Percentiles rank a stretch among this genome's conserved stretches.
Evolutionary conservation across 2,113 vertebrate genomes (phyloP).

Genomic region (Esox niger): DNA sequence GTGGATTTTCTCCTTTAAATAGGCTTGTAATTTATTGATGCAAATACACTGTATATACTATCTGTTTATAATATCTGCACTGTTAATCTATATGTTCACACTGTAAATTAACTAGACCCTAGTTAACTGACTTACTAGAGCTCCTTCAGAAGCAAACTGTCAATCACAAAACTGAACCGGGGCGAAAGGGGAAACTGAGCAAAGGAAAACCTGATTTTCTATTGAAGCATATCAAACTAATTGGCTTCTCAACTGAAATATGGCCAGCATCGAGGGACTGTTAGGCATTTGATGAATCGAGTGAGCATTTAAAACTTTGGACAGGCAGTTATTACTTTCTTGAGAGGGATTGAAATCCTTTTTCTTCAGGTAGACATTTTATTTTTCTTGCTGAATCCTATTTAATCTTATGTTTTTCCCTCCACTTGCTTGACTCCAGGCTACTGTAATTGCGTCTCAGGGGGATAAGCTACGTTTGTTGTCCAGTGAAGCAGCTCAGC

Average conservation of each 20-base stretch:
- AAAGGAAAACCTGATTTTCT: background rate
- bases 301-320: constrained; percentile 16
- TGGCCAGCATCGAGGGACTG: constrained; percentile 1
- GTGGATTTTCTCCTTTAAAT: too few species aligned
- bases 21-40: too few species aligned
- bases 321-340: constrained; percentile 16
- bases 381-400: constrained; percentile 25
- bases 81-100: too few species aligned
- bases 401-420: constrained; percentile 35
- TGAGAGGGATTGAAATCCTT: constrained; percentile 31
- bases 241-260: background rate
- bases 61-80: too few species aligned
- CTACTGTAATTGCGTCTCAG: constrained; percentile 59
- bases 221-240: background rate
- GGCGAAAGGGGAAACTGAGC: background rate
- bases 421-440: constrained; percentile 24
- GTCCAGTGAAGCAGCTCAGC: constrained; percentile 39
- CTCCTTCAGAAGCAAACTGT: background rate
- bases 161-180: too few species aligned
- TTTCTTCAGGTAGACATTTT: constrained; percentile 42
- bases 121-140: too few species aligned
- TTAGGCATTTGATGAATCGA: background rate
- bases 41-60: too few species aligned
- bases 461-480: constrained; percentile 50
- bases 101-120: too few species aligned